Percentiles rank a stretch among this genome's conserved stretches.
phyloP scores from a whole-genome alignment of 2,797 vertebrate genomes.

The Dromococcyx pavoninus region DNA sequence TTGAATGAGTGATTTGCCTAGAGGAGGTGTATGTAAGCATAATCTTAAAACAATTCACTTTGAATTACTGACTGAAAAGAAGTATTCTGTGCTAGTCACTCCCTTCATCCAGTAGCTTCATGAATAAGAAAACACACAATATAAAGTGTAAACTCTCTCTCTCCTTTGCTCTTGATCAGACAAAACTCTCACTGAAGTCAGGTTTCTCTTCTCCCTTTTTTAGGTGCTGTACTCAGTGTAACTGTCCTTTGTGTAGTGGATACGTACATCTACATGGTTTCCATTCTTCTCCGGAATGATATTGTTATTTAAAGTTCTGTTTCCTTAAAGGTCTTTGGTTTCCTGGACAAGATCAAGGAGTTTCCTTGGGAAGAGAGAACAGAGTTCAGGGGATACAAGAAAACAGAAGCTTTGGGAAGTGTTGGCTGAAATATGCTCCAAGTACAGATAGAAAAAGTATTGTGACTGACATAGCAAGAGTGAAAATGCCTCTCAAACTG shows the following conservation, averaged over 20 bases:
- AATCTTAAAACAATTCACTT: neutral
- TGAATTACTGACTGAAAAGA: neutral
- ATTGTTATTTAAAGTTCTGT: neutral
- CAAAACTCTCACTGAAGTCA: neutral
- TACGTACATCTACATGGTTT: neutral
- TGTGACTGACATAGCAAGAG: neutral
- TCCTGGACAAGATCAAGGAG: neutral
- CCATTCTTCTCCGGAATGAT: neutral
- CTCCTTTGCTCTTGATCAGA: neutral
- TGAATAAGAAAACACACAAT: neutral
- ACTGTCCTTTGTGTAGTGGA: neutral
- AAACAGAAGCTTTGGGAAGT: neutral
- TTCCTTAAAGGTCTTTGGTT: constrained; percentile 5
- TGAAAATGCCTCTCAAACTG: neutral
- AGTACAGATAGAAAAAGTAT: neutral
- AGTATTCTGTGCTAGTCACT: neutral
- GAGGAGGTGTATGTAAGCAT: neutral
- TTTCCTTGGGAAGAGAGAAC: neutral
- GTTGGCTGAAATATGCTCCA: neutral
- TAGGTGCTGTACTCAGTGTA: neutral
- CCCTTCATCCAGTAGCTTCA: neutral
- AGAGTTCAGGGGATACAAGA: neutral
- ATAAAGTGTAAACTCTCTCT: neutral
- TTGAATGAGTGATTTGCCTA: neutral
- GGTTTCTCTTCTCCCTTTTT: neutral